phyloP scores from a whole-genome alignment of 2,888 invertebrate species.

The Polydrusus pterygomalis region DNA sequence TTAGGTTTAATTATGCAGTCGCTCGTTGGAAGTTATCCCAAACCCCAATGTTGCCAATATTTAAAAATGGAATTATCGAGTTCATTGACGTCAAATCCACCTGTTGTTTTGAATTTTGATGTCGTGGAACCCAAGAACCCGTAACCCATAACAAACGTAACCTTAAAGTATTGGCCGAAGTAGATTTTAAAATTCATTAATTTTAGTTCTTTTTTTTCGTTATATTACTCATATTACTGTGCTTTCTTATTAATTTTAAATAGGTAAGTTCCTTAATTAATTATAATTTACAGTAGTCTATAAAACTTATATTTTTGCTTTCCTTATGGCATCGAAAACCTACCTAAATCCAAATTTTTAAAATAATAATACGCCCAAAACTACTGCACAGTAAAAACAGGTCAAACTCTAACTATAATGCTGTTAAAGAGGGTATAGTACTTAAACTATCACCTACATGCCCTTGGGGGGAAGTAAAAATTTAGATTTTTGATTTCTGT shows the following conservation, averaged over 20 bases:
- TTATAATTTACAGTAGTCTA: not conserved
- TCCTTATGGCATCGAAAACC: slow-evolving; percentile 18
- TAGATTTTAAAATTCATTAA: not conserved
- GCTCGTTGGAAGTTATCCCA: no score
- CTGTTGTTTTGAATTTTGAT: slow-evolving; percentile 29
- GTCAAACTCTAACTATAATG: no score
- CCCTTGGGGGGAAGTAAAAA: no score
- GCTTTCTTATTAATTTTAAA: not conserved
- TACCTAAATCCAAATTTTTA: not conserved
- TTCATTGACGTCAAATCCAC: slow-evolving; percentile 18
- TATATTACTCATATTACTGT: not conserved
- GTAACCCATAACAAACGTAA: slow-evolving; percentile 11
- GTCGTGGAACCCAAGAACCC: slow-evolving; percentile 9
- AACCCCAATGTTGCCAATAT: not conserved
- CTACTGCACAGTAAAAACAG: no score
- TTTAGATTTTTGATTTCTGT: no score
- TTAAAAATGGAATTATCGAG: not conserved
- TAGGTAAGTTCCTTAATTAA: slow-evolving; percentile 5
- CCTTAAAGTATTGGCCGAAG: slow-evolving; percentile 11
- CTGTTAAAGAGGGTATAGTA: no score
- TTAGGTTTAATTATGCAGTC: no score
- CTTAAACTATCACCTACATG: no score
- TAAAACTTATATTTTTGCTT: not conserved
- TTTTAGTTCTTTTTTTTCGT: slow-evolving; percentile 8
- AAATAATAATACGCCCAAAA: no score